Evolutionary conservation across 2,113 vertebrate species (phyloP).

Genomic region (Desmodus rotundus): DNA sequence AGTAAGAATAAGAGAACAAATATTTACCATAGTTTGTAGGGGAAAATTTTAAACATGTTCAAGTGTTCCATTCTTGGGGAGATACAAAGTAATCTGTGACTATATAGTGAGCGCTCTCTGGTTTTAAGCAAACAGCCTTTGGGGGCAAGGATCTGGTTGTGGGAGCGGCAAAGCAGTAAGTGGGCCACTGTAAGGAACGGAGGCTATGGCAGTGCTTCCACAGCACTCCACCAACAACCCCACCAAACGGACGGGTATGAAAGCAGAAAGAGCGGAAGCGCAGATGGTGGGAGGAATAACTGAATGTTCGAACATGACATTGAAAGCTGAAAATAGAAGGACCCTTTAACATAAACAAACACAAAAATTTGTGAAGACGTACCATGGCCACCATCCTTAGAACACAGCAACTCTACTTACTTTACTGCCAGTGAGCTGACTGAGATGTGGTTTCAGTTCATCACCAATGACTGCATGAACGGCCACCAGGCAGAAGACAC

Average conservation of each 20-base stretch:
- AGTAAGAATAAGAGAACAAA: not conserved
- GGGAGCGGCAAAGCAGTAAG: not conserved
- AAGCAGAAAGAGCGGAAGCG: not conserved
- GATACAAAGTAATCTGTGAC: not conserved
- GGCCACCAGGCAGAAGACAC: constrained; percentile 97
- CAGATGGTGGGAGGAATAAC: accelerated
- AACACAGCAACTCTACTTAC: constrained; percentile 78
- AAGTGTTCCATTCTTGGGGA: not conserved
- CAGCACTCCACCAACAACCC: not conserved
- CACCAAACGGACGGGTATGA: not conserved
- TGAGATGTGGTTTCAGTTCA: constrained; percentile 96
- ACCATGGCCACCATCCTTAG: not conserved
- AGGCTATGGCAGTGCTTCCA: not conserved
- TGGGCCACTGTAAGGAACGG: not conserved
- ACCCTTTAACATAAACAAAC: not conserved
- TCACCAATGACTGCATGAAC: constrained; percentile 95
- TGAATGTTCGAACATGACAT: not conserved
- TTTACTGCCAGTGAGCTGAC: constrained; percentile 97
- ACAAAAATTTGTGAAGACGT: not conserved
- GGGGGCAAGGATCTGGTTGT: not conserved
- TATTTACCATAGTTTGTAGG: not conserved
- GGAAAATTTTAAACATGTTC: not conserved
- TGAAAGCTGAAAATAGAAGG: not conserved
- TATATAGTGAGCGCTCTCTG: not conserved
- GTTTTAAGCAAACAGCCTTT: not conserved